Conservation (phyloP, 2,113 vertebrate species). For the Emydocephalus ijimae region DNA sequence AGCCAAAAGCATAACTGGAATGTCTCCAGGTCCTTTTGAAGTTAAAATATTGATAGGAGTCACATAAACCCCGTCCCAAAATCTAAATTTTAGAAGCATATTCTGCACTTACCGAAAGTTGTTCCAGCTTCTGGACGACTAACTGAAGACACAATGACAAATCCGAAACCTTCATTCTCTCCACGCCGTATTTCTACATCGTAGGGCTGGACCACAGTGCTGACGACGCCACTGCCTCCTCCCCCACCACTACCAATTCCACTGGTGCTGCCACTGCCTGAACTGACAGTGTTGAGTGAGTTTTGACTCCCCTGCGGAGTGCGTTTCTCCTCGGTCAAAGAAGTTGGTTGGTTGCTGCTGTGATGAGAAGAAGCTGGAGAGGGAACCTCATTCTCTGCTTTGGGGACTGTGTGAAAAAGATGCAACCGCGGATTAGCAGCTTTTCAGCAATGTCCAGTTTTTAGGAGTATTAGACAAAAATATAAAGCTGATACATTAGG, state of each 20-base stretch:
- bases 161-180: constrained; percentile 94
- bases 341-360: constrained; percentile 93
- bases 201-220: constrained; percentile 82
- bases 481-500: background rate
- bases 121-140: constrained; percentile 93
- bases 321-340: constrained; percentile 92
- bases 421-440: accelerated
- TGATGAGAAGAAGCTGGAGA: constrained; percentile 96
- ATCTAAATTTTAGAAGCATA: background rate
- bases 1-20: background rate
- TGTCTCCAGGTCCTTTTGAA: background rate
- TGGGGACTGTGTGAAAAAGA: constrained; percentile 71
- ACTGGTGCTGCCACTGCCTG: constrained; percentile 92
- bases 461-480: background rate
- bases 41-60: background rate
- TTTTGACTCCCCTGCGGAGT: constrained; percentile 97
- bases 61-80: background rate
- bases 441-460: background rate
- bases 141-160: constrained; percentile 96
- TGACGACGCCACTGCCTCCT: constrained; percentile 81
- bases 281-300: constrained; percentile 96
- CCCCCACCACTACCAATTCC: constrained; percentile 87
- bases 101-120: constrained; percentile 86
- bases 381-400: constrained; percentile 89
- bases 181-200: constrained; percentile 94